Evolutionary conservation across 2,797 vertebrate species (phyloP).

Genomic region (Pseudochirops cupreus): DNA sequence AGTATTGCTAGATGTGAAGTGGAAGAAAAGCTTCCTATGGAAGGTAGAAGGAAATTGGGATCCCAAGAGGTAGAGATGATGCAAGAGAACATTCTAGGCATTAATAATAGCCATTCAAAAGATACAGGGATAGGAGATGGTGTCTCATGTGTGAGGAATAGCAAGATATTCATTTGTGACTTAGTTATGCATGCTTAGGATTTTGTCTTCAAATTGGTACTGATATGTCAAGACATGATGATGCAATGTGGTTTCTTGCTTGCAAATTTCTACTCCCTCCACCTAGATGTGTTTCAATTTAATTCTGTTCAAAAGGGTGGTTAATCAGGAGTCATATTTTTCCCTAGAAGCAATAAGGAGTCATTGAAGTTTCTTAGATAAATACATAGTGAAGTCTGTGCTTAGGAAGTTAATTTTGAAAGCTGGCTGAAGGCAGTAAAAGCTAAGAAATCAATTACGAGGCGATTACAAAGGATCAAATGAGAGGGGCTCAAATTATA

Average conservation of each 20-base stretch:
- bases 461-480: not conserved
- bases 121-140: not conserved
- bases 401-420: not conserved
- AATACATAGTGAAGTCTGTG: not conserved
- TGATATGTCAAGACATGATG: not conserved
- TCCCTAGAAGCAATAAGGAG: not conserved
- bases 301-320: not conserved
- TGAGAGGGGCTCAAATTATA: not conserved
- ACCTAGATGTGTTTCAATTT: not conserved
- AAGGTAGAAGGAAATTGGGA: not conserved
- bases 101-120: not conserved
- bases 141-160: not conserved
- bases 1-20: not conserved
- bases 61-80: not conserved
- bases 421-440: not conserved
- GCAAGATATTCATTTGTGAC: not conserved
- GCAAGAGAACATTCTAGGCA: not conserved
- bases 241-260: not conserved
- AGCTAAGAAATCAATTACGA: not conserved
- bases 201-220: not conserved
- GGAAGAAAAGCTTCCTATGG: not conserved
- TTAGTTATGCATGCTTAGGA: not conserved
- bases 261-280: not conserved
- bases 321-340: not conserved
- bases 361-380: not conserved